A percentile compares a stretch with the other conserved stretches of the same genome.
Evolutionary conservation across 2,113 vertebrate species (phyloP).

Genomic region (Felis catus): F.catus_Fca126_mat1.0 CM031412.1:48741501-48742000

Average conservation of each 20-base stretch:
- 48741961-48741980: not conserved
- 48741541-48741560: not conserved
- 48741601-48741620: not conserved
- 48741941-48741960: not conserved
- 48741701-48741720: not conserved
- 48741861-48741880: not conserved
- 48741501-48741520: not conserved
- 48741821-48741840: not conserved
- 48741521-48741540: not conserved
- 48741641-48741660: not conserved
- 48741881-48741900: not conserved
- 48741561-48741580: constrained; percentile 13
- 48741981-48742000: not conserved
- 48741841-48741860: not conserved
- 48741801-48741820: not conserved
- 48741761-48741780: not conserved
- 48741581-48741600: constrained; percentile 4
- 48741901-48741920: not conserved
- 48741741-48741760: not conserved
- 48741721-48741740: not conserved
- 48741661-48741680: not conserved
- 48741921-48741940: not conserved
- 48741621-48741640: not conserved
- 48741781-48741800: not conserved
- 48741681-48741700: not conserved